Percentiles rank a stretch among this genome's conserved stretches.
phyloP scores from a whole-genome alignment of 2,888 invertebrate species.

The Rotaria macrura region DNA sequence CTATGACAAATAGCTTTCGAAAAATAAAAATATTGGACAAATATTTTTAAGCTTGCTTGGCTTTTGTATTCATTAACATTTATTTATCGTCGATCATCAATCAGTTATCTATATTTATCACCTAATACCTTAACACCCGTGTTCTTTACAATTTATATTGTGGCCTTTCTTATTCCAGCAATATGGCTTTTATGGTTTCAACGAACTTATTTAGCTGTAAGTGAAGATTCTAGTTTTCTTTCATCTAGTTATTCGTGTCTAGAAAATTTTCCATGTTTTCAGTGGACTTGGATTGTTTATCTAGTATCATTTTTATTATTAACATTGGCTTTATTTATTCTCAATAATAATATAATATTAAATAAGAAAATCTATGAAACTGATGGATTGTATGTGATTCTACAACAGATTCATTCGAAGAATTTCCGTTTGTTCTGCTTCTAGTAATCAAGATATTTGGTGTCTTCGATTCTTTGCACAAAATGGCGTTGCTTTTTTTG shows the following conservation, averaged over 20 bases:
- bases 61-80: background rate
- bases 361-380: constrained; percentile 7
- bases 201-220: background rate
- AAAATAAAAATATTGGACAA: background rate
- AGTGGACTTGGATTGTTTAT: background rate
- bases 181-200: background rate
- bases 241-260: background rate
- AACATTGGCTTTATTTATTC: background rate
- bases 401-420: background rate
- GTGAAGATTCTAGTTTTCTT: background rate
- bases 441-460: constrained; percentile 13
- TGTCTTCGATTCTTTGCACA: background rate
- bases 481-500: background rate
- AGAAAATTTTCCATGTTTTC: background rate
- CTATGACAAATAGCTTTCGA: background rate
- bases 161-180: background rate
- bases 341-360: background rate
- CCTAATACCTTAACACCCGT: background rate
- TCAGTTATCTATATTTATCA: background rate
- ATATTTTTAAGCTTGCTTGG: background rate
- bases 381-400: background rate
- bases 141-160: background rate
- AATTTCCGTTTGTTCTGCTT: background rate
- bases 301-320: background rate
- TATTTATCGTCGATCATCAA: constrained; percentile 13